A percentile compares a stretch with the other conserved stretches of the same genome.
Evolutionary conservation across 2,113 vertebrate genomes (phyloP).

Genomic region (Noturus placidus): DNA sequence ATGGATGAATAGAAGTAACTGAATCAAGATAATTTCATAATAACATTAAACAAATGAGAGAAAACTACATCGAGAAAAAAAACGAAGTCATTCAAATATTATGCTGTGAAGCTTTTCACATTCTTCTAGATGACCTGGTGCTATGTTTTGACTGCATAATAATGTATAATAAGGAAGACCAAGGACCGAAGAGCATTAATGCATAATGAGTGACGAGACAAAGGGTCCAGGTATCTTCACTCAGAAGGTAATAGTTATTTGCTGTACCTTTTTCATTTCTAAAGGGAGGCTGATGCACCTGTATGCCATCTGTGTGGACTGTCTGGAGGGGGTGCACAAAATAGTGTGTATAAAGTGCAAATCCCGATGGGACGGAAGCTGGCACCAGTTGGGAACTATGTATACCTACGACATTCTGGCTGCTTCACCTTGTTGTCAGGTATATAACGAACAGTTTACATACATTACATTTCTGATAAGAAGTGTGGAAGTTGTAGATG

Average conservation of each 20-base stretch:
- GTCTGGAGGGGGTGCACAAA: slow-evolving; percentile 98
- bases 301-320: slow-evolving; percentile 97
- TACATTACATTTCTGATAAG: background rate
- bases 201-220: background rate
- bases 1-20: too few species aligned
- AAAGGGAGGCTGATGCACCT: slow-evolving; percentile 98
- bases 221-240: slow-evolving; percentile 4
- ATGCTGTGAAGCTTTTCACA: background rate
- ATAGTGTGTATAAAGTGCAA: slow-evolving; percentile 99
- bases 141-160: background rate
- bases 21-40: background rate
- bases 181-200: background rate
- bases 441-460: slow-evolving; percentile 55
- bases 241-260: background rate
- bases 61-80: background rate
- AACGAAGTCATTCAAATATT: background rate
- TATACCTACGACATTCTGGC: slow-evolving; percentile 98
- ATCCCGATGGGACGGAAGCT: slow-evolving; percentile 97
- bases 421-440: slow-evolving; percentile 97
- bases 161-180: background rate
- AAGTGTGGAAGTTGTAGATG: background rate
- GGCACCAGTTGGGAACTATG: slow-evolving; percentile 99
- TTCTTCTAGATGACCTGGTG: background rate
- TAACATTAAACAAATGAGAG: background rate
- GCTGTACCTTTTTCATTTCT: slow-evolving; percentile 57